Conservation (phyloP, 2,113 vertebrate species). For the Piliocolobus tephrosceles region DNA sequence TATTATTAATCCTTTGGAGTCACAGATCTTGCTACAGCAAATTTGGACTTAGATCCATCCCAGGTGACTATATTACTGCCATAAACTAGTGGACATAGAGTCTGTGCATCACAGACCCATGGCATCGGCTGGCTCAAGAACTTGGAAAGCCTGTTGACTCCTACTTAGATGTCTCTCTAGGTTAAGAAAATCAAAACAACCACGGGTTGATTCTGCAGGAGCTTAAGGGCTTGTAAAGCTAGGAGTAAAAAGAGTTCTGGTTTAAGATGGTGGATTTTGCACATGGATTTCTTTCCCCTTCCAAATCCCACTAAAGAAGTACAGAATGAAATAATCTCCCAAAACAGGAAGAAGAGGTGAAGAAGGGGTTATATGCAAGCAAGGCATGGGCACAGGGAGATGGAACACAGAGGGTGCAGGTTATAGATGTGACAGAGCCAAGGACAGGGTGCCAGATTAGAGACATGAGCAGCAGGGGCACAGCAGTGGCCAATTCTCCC, state of each 20-base stretch:
- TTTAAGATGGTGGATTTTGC: constrained; percentile 18
- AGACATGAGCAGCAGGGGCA: rapidly evolving
- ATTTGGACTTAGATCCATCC: background rate
- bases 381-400: background rate
- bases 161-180: background rate
- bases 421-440: too few relatives aligned
- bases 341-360: background rate
- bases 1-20: background rate
- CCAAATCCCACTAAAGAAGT: background rate
- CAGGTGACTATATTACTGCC: background rate
- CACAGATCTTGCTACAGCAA: background rate
- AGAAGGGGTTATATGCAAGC: background rate
- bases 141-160: background rate
- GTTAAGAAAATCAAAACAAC: constrained; percentile 34
- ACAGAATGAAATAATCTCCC: constrained; percentile 24
- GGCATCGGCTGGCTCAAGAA: background rate
- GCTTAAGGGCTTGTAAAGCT: background rate
- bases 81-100: background rate
- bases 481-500: background rate
- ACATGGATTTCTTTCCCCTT: constrained; percentile 13
- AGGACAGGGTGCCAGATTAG: background rate
- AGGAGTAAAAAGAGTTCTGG: background rate
- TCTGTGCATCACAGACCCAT: background rate
- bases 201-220: background rate
- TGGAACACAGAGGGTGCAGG: background rate